These are phyloP conservation scores for Chlamydotis undulata DNA, from an alignment of 2,113 vertebrate species.

Conservation along the genomic window DNA sequence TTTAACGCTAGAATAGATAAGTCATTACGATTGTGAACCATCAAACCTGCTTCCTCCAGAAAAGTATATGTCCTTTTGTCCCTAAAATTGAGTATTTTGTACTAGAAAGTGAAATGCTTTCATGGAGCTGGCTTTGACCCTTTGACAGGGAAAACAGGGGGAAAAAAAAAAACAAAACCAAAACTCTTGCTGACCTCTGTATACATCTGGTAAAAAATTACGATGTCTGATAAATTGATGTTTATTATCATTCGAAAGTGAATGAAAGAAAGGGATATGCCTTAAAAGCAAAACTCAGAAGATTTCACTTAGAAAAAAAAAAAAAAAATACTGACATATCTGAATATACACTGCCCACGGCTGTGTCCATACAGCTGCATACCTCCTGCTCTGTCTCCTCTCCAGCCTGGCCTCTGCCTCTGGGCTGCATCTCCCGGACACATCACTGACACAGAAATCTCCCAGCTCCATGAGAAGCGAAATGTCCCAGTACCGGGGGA, in stretches of 20 bases:
- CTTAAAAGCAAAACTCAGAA: not conserved
- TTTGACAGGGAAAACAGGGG: rapidly evolving
- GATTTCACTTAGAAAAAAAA: not conserved
- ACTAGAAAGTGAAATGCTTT: not conserved
- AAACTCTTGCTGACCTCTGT: not conserved
- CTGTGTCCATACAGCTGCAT: not conserved
- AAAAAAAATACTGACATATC: not conserved
- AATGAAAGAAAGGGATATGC: not conserved
- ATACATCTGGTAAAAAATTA: not conserved
- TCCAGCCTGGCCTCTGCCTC: too few species aligned
- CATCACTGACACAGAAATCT: not conserved
- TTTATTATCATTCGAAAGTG: not conserved
- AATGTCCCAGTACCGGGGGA: not conserved
- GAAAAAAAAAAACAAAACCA: not conserved
- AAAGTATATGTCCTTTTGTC: not conserved
- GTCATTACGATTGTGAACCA: not conserved
- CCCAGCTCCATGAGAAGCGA: not conserved
- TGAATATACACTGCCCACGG: not conserved
- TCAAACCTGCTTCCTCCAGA: not conserved
- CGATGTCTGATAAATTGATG: not conserved
- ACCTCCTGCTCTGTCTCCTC: not conserved
- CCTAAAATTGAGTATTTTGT: not conserved
- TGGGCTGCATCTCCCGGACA: not conserved
- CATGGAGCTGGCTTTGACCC: not conserved
- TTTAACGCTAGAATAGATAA: not conserved